phyloP scores from a whole-genome alignment of 2,113 vertebrate genomes.

The Danio rerio region GRCz12tu NC_133181.1:40860501-40861000 shows the following conservation, averaged over 20 bases:
- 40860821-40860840: neutral
- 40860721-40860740: neutral
- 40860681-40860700: neutral
- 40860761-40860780: neutral
- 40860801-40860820: neutral
- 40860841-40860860: neutral
- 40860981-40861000: too few species aligned
- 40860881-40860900: neutral
- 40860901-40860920: neutral
- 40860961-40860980: too few species aligned
- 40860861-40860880: neutral
- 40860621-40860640: neutral
- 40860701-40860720: neutral
- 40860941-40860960: neutral
- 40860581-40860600: neutral
- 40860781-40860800: neutral
- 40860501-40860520: conserved; percentile 53
- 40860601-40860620: neutral
- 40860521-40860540: conserved; percentile 61
- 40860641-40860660: conserved; percentile 4
- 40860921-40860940: neutral
- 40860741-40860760: neutral
- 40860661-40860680: neutral
- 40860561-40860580: conserved; percentile 48
- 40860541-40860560: conserved; percentile 53